Conservation (phyloP, 2,113 vertebrate genomes). For the Leucopternis melanops region DNA sequence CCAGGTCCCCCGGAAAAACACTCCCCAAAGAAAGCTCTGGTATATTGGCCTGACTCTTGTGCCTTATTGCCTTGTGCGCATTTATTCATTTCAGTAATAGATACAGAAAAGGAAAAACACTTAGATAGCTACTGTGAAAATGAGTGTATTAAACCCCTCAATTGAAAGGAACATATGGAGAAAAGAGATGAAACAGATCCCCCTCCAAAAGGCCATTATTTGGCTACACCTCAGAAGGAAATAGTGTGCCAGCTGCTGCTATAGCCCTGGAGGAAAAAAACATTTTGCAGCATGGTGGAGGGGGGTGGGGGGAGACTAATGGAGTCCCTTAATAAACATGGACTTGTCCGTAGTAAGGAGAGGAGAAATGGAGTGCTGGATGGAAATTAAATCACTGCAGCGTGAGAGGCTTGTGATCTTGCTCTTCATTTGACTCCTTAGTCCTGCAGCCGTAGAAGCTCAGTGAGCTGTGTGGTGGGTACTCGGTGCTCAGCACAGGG, state of each 20-base stretch:
- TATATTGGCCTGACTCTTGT: neutral
- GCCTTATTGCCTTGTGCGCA: neutral
- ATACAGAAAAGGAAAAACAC: neutral
- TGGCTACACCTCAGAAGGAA: conserved; percentile 49
- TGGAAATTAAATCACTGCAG: neutral
- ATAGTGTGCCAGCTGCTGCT: conserved; percentile 44
- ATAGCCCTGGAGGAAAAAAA: neutral
- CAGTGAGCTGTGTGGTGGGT: neutral
- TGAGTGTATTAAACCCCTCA: conserved; percentile 11
- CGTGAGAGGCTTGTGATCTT: neutral
- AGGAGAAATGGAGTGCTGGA: neutral
- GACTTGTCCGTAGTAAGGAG: neutral
- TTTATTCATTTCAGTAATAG: conserved; percentile 28
- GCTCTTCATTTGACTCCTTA: neutral
- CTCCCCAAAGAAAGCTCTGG: neutral
- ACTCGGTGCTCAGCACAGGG: neutral
- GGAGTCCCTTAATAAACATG: neutral
- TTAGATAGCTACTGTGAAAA: conserved; percentile 43
- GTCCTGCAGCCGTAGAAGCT: neutral
- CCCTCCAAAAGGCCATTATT: conserved; percentile 37
- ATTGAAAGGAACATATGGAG: conserved; percentile 34
- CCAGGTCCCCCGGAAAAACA: neutral
- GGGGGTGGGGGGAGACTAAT: neutral
- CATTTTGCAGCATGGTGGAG: neutral
- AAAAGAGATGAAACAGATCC: conserved; percentile 34